Conservation (phyloP, 2,888 invertebrate species). For the Cloeon dipterum region DNA sequence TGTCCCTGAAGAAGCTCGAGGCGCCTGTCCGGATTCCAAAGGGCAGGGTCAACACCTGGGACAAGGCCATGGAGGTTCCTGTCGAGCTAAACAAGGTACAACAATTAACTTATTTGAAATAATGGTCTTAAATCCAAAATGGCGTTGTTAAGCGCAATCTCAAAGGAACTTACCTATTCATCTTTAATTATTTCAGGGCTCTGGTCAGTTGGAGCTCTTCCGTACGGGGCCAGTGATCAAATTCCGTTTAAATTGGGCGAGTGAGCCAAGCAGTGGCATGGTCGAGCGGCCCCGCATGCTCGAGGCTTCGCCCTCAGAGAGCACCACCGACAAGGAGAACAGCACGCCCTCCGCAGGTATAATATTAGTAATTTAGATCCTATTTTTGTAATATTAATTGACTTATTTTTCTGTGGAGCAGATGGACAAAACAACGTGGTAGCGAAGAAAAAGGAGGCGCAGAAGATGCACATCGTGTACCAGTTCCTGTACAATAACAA, state of each 20-base stretch:
- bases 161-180: too few relatives aligned
- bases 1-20: constrained; percentile 53
- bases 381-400: too few relatives aligned
- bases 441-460: background rate
- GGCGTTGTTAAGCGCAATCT: too few relatives aligned
- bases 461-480: constrained; percentile 60
- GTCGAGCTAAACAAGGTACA: constrained; percentile 18
- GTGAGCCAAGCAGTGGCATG: constrained; percentile 38
- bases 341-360: background rate
- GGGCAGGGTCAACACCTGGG: constrained; percentile 50
- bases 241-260: constrained; percentile 65
- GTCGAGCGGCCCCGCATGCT: constrained; percentile 38
- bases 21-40: constrained; percentile 25
- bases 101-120: too few relatives aligned
- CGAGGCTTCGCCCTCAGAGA: background rate
- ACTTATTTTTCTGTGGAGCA: too few relatives aligned
- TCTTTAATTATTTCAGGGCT: constrained; percentile 19
- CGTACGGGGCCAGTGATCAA: constrained; percentile 62
- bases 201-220: constrained; percentile 47
- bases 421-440: background rate
- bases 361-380: background rate
- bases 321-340: constrained; percentile 5
- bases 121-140: too few relatives aligned
- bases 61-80: constrained; percentile 28
- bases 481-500: constrained; percentile 92